A percentile compares a stretch with the other conserved stretches of the same genome.
Evolutionary conservation across 1,140 invertebrate species (phyloP).

Genomic region (Zaprionus vittiger): DNA sequence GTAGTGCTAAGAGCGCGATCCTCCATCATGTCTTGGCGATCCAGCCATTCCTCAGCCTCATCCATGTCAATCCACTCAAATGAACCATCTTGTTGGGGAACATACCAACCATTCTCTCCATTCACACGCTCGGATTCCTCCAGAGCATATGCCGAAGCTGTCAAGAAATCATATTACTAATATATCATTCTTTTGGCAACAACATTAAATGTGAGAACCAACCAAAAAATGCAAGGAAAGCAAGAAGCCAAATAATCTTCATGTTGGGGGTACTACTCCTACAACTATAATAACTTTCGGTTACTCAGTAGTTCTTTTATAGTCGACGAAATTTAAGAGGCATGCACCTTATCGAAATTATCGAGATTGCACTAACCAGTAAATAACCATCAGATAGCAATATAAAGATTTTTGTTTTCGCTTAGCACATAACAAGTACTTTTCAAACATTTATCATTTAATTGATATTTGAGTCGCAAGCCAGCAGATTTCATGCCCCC

Average conservation of each 20-base stretch:
- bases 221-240: constrained; percentile 59
- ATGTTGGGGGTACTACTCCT: constrained; percentile 31
- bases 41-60: constrained; percentile 59
- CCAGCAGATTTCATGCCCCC: background rate
- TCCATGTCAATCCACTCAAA: constrained; percentile 74
- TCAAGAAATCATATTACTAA: background rate
- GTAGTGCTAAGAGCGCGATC: constrained; percentile 46
- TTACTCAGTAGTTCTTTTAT: constrained; percentile 41
- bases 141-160: constrained; percentile 57
- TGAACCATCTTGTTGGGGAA: constrained; percentile 69
- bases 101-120: constrained; percentile 79
- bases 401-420: background rate
- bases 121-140: constrained; percentile 64
- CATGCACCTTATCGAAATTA: constrained; percentile 24
- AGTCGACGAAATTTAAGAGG: constrained; percentile 3
- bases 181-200: background rate
- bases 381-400: constrained; percentile 44
- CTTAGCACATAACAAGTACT: background rate
- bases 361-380: constrained; percentile 14
- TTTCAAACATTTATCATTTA: constrained; percentile 43
- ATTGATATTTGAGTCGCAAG: constrained; percentile 39
- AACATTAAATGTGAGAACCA: background rate
- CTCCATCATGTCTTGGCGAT: constrained; percentile 48
- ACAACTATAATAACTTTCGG: constrained; percentile 24
- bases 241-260: constrained; percentile 58